phyloP scores from a whole-genome alignment of 2,797 vertebrate genomes.

The Paguma larvata region DNA sequence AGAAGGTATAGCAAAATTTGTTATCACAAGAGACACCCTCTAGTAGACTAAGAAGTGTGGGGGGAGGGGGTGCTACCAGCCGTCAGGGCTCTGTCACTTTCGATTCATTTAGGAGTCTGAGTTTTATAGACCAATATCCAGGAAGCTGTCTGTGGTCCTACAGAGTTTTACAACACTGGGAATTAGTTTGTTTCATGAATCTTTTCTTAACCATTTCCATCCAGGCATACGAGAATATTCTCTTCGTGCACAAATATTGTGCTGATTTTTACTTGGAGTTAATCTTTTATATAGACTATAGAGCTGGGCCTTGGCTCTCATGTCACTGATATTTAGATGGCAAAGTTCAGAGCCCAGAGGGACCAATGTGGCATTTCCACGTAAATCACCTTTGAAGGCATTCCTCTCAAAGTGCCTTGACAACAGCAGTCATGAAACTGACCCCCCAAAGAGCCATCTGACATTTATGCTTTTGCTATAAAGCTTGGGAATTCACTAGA shows the following conservation, averaged over 20 bases:
- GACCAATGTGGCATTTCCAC: background rate
- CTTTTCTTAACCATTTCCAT: conserved; percentile 10
- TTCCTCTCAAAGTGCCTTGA: conserved; percentile 7
- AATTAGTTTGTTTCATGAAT: background rate
- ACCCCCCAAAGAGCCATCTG: background rate
- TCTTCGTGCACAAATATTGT: background rate
- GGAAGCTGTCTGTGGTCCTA: background rate
- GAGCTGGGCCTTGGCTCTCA: background rate
- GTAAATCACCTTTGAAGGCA: conserved; percentile 11
- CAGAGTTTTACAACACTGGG: background rate
- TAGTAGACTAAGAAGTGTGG: background rate
- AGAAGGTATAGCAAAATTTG: background rate
- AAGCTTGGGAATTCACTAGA: conserved; percentile 25
- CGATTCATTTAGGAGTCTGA: background rate
- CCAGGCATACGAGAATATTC: background rate
- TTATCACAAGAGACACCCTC: background rate
- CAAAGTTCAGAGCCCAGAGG: background rate
- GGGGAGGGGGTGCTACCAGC: background rate
- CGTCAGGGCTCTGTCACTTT: background rate
- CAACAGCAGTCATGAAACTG: background rate
- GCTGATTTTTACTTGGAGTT: conserved; percentile 1
- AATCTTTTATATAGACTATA: background rate
- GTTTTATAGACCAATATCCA: background rate
- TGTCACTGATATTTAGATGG: background rate
- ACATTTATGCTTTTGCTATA: background rate